Conservation (phyloP, 2,113 vertebrate species). For the Bos indicus region DNA sequence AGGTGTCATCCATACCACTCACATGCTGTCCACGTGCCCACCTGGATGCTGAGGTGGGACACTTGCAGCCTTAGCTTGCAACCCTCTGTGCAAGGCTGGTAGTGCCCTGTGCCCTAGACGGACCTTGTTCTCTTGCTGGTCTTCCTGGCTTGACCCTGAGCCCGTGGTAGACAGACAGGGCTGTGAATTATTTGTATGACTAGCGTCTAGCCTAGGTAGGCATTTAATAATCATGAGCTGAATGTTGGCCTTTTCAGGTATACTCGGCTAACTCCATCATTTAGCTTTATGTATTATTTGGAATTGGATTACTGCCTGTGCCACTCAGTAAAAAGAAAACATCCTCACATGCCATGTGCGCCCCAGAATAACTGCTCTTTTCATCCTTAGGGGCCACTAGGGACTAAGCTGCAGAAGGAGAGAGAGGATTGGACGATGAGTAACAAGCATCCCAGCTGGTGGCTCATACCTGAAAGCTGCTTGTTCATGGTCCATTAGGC, state of each 20-base stretch:
- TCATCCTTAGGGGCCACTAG: background rate
- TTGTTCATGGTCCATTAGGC: background rate
- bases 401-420: background rate
- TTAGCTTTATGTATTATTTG: background rate
- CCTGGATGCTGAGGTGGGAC: background rate
- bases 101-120: background rate
- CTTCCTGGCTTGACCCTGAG: background rate
- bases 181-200: background rate
- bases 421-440: background rate
- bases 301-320: background rate
- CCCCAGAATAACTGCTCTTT: background rate
- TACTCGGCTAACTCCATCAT: background rate
- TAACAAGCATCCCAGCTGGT: background rate
- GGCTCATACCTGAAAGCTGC: background rate
- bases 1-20: background rate
- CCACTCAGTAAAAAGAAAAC: background rate
- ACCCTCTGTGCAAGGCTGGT: background rate
- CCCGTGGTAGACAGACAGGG: background rate
- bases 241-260: background rate
- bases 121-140: background rate
- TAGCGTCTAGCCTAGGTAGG: background rate
- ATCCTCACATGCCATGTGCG: background rate
- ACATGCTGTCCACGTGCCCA: fast-evolving
- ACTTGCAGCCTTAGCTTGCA: background rate
- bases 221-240: background rate